These are phyloP conservation scores for Craterocephalus amniculus DNA, from an alignment of 2,797 vertebrate genomes.

Conservation along the genomic window DNA sequence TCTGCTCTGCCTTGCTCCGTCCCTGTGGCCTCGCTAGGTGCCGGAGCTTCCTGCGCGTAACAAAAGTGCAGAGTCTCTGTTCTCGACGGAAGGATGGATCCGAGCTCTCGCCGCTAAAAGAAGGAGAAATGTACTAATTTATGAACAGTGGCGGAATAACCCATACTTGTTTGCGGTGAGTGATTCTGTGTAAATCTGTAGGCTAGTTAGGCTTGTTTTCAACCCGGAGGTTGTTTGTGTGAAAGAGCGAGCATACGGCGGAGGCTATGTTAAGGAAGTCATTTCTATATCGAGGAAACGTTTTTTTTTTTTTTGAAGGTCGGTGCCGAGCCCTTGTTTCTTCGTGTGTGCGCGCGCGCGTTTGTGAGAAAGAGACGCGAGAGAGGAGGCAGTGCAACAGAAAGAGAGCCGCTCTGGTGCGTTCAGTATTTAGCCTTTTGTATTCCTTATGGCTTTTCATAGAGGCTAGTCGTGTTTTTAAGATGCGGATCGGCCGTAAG, in stretches of 20 bases:
- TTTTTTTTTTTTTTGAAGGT: slow-evolving; percentile 43
- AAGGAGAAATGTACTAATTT: slow-evolving; percentile 59
- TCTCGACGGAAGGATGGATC: slow-evolving; percentile 78
- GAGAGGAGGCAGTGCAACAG: slow-evolving; percentile 26
- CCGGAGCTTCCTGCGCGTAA: slow-evolving; percentile 78
- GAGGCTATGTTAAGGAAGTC: slow-evolving; percentile 74
- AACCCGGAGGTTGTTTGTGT: slow-evolving; percentile 58
- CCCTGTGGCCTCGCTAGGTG: slow-evolving; percentile 75
- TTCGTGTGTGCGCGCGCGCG: slow-evolving; percentile 25
- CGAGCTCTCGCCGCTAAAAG: slow-evolving; percentile 55
- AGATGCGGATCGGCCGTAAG: slow-evolving; percentile 32
- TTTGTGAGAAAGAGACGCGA: slow-evolving; percentile 26
- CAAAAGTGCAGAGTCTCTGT: slow-evolving; percentile 74
- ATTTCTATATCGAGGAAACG: slow-evolving; percentile 71
- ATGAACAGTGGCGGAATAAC: slow-evolving; percentile 69
- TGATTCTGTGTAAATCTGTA: slow-evolving; percentile 47
- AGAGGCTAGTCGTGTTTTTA: slow-evolving; percentile 12
- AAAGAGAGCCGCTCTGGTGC: slow-evolving; percentile 32
- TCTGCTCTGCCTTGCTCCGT: slow-evolving; percentile 69
- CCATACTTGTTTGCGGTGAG: slow-evolving; percentile 82
- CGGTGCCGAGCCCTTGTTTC: slow-evolving; percentile 32
- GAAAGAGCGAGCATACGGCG: slow-evolving; percentile 49
- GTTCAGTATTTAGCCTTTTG: background rate
- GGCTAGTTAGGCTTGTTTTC: slow-evolving; percentile 33
- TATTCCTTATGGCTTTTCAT: slow-evolving; percentile 18